These are phyloP conservation scores for Oplegnathus fasciatus DNA, from an alignment of 2,113 vertebrate species.

Conservation along the genomic window DNA sequence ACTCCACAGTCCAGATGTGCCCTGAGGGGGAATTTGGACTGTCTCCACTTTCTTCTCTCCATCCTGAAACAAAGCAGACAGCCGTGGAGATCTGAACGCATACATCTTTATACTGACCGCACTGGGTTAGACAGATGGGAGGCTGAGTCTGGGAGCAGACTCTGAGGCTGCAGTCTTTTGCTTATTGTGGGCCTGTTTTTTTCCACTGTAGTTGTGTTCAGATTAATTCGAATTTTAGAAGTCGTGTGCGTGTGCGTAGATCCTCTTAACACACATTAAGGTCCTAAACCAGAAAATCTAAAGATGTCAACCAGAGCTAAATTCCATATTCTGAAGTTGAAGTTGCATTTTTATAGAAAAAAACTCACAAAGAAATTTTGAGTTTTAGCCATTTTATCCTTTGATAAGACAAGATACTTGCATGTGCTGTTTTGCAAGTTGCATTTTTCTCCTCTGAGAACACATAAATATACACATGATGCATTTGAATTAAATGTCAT, in stretches of 20 bases:
- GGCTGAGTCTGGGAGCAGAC: slow-evolving; percentile 2
- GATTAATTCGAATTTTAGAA: not conserved
- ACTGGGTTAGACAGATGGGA: slow-evolving; percentile 2
- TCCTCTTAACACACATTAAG: too few relatives aligned
- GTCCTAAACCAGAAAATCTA: not conserved
- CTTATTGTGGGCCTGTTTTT: not conserved
- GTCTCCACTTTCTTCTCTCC: slow-evolving; percentile 33
- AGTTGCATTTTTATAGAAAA: not conserved
- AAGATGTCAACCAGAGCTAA: not conserved
- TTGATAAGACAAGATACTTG: not conserved
- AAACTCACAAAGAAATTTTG: not conserved
- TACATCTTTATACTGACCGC: slow-evolving; percentile 29
- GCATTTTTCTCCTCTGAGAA: not conserved
- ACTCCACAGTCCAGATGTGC: slow-evolving; percentile 46
- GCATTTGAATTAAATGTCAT: not conserved
- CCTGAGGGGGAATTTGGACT: slow-evolving; percentile 35
- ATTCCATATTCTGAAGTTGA: not conserved
- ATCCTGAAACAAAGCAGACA: slow-evolving; percentile 47
- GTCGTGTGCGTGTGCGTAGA: not conserved
- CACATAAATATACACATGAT: not conserved
- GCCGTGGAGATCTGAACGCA: slow-evolving; percentile 26
- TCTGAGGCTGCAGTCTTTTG: slow-evolving; percentile 21
- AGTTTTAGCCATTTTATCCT: not conserved
- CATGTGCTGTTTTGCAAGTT: not conserved
- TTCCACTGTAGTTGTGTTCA: not conserved